Evolutionary conservation across 2,888 invertebrate genomes (phyloP).

Genomic region (Ormyrus rosae): DNA sequence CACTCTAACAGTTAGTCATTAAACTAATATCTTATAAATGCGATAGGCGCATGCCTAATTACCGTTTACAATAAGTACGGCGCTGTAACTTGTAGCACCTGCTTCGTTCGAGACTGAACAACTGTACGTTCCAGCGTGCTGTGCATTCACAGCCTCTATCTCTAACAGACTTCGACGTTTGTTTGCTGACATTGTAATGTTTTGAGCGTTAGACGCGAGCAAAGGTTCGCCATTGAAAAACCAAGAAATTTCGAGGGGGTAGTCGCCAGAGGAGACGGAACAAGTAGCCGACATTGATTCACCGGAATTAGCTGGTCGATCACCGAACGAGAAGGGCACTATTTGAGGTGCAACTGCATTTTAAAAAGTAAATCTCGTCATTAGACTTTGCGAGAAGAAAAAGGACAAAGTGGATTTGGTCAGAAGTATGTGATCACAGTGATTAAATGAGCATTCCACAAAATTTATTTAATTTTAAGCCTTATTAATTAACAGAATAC

Average conservation of each 20-base stretch:
- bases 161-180: conserved; percentile 80
- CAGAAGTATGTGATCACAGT: too few relatives aligned
- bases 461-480: too few relatives aligned
- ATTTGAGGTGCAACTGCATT: conserved; percentile 83
- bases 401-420: too few relatives aligned
- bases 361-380: too few relatives aligned
- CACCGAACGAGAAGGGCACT: conserved; percentile 83
- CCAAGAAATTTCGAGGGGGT: conserved; percentile 86
- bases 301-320: conserved; percentile 83
- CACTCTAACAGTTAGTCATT: background rate
- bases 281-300: conserved; percentile 84
- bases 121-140: conserved; percentile 86
- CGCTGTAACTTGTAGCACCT: conserved; percentile 82
- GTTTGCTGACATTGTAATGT: conserved; percentile 76
- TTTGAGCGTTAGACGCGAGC: conserved; percentile 67
- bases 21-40: background rate
- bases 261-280: conserved; percentile 84
- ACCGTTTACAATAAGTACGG: conserved; percentile 76
- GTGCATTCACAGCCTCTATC: conserved; percentile 83
- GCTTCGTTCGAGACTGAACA: conserved; percentile 86
- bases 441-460: too few relatives aligned
- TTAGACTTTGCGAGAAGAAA: too few relatives aligned
- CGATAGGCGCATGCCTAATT: conserved; percentile 14
- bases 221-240: conserved; percentile 82
- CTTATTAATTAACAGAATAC: conserved; percentile 1